Evolutionary conservation across 2,888 invertebrate genomes (phyloP), one percentile per base, ranked within the genome.

Genomic region (Anoplius nigerrimus): DNA sequence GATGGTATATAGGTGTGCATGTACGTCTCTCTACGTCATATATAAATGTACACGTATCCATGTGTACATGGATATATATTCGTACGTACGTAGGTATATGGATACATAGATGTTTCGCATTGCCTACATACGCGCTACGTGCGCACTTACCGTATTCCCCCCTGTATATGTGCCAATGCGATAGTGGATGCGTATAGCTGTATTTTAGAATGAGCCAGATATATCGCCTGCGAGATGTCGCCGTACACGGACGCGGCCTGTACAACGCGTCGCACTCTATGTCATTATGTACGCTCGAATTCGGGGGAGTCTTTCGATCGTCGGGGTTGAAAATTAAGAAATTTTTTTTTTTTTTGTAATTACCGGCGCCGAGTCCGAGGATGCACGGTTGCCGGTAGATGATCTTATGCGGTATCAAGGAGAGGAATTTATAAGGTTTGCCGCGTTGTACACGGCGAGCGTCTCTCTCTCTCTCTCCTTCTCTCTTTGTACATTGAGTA

Each of bases 181-280:
- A 34, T 34, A 34, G 34, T 11, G 11, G 34, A 34, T 34, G 34
- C 8, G 11, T 75, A 68, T 75, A 67, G 74, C 76, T 82, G 75
- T 83, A 83, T 83, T 82, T 82, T 72, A 79, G 83, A 85, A 83
- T 82, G 84, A 83, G 83, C 72, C 81, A 76, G 77, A 82, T 85
- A 81, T 81, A 84, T 83, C 77, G 80, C 70, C 78, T 76, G 75
- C 73, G 70, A 77, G 77, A 77, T 75, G 77, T 77, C 76, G 77
- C 76, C 75, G 75, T 77, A 75, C 74, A 76, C 72, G 75, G 75
- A 77, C 75, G n/a, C n/a, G 34, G 11, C 34, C 11, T 11, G 11
- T 13, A 34, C 34, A 34, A 13, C 11, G 11, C 11, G 76, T 72
- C 74, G 74, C 74, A 71, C 80, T 78, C 82, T 83, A 82, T 79